Base-by-base conservation (phyloP, 2,888 invertebrate species). In the Parasteatoda lunata region DNA sequence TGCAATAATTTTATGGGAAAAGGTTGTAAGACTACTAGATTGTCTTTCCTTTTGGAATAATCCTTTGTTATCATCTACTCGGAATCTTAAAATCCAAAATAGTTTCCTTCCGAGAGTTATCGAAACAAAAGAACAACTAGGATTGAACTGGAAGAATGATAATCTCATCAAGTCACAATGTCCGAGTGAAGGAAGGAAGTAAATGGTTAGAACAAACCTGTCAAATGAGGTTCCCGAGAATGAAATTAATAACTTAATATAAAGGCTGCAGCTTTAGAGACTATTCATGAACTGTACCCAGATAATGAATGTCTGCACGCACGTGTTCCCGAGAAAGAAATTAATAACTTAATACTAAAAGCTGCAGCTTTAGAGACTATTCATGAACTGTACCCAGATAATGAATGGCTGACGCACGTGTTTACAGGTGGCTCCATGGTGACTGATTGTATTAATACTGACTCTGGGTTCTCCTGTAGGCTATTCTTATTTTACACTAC, bases 71-170 rank as follows among this genome's bases (percentile, higher is more conserved):
- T 65, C 77, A 77, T 15, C 9, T 48, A 49, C 15, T 5, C 47
- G n/a, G 8, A 77, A 77, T n/a, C 65, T 66, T n/a, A 77, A 66
- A 66, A 77, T 4, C 51, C 65, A 77, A 65, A 48, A 65, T 65
- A 6, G 77, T 65, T 65, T 77, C 49, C 77, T 77, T 49, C 65
- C 65, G 5, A 77, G n/a, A 65, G 48, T 77, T 48, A 13, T 70
- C 11, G 49, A 47, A 8, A 6, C 47, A 6, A 70, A 70, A 45
- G 70, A 70, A 49, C 70, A 73, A 52, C 2, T 73, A 52, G 4
- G 2, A 9, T 54, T 73, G 15, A 51, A 51, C 30, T 73, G 15
- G 51, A 30, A 52, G 30, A 51, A 3, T 0, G 73, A 52, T n/a
- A 15, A 73, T 30, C 54, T 73, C 9, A n/a, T 54, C 54, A 51